Evolutionary conservation across 2,888 invertebrate species (phyloP), one percentile per base, ranked within the genome.

Genomic region (Chymomyza procnemis): DNA sequence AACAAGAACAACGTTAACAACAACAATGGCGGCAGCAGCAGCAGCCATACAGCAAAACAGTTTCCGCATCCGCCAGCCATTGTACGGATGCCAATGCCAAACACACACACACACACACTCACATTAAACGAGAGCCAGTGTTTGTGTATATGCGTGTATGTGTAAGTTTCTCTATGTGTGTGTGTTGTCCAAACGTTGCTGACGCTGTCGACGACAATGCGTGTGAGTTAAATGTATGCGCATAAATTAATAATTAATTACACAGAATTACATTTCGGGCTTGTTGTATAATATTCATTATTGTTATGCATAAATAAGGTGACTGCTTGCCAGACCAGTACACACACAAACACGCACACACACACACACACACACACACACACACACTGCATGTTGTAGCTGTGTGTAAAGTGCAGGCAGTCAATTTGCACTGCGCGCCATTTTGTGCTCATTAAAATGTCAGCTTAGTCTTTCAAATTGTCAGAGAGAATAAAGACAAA

Each of bases 161-260:
- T 67, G 50, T 46, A 54, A 62, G 68, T 50, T 16, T 48, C 4
- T 18, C 1, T 60, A 61, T 26, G 34, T 34, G 52, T 54, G 54
- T 64, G 26, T 59, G 60, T 60, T 71, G 54, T 46, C 47, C 56
- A 50, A 50, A 50, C 70, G 4, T 47, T 76, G 67, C 64, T 69
- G 67, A 69, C 75, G 72, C 76, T 80, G 81, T 79, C 83, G 82
- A 81, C 80, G 83, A 85, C 79, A 84, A 84, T 87, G 84, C 84
- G 85, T 82, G 85, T 76, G 86, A 86, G 79, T 85, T 84, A 87
- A 89, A 88, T 88, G 87, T 88, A 88, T 88, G 88, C 88, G 88
- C 89, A 88, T 88, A 89, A 88, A 88, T 88, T 88, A 88, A 88
- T 88, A 88, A 88, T 88, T 88, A 88, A 88, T 88, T 88, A 88